These are phyloP conservation scores for Catocala sponsa DNA, from an alignment of 2,888 invertebrate species.

Conservation along the genomic window DNA sequence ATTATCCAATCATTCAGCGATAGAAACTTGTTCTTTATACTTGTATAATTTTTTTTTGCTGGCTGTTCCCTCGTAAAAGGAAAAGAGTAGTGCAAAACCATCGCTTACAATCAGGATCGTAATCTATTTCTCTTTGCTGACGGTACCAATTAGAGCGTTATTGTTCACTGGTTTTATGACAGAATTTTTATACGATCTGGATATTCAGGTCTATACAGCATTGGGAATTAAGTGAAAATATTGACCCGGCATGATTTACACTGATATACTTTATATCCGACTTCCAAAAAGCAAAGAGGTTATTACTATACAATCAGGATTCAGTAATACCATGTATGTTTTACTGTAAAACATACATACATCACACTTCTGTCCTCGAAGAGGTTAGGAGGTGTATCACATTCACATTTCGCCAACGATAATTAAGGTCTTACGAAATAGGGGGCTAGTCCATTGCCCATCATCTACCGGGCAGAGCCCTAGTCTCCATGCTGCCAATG, in stretches of 20 bases:
- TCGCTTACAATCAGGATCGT: conserved; percentile 3
- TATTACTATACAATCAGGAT: no score
- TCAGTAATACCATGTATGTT: no score
- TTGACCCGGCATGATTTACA: neutral
- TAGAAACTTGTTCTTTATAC: neutral
- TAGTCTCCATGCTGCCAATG: no score
- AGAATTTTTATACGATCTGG: neutral
- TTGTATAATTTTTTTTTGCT: neutral
- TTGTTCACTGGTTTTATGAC: conserved; percentile 1
- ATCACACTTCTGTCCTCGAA: no score
- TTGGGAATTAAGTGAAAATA: neutral
- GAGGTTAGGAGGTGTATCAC: no score
- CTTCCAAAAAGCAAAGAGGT: no score
- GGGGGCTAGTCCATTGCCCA: no score
- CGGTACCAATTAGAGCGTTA: conserved; percentile 8
- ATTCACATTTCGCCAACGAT: no score
- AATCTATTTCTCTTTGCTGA: conserved; percentile 8
- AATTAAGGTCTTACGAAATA: no score
- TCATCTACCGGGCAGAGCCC: no score
- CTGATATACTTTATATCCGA: no score
- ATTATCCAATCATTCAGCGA: neutral
- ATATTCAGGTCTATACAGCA: neutral
- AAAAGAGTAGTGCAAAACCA: neutral
- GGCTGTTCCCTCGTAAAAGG: neutral
- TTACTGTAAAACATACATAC: no score